Evolutionary conservation across 1,140 invertebrate genomes (phyloP), one percentile per base, ranked within the genome.

Genomic region (Lasioglossum baleicum): DNA sequence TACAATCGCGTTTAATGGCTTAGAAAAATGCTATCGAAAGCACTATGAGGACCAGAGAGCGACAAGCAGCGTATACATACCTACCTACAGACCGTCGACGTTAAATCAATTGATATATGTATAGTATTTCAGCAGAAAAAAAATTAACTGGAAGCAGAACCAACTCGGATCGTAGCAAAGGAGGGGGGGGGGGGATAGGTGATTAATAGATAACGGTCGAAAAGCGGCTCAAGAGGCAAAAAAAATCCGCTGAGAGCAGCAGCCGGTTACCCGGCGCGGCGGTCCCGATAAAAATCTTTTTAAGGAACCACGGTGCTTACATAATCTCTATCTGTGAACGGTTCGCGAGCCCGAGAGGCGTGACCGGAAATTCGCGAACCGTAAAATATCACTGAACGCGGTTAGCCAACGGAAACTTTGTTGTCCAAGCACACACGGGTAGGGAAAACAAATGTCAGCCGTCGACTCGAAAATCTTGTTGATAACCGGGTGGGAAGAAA

Each of bases 361-460:
- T 17, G 53, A 61, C n/a, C 58, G 78, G 72, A 84, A 35, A 81
- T 73, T 81, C 65, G 65, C 65, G 48, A 74, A 77, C 69, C 83
- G 79, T 81, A 56, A 85, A 85, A 77, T 85, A 79, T 77, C 78
- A 75, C 35, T 10, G 26, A 22, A 7, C 63, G 42, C 7, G 17
- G 26, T 11, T 22, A 61, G 22, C 40, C 11, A 26, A 42, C 31
- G 35, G 44, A 75, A 60, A 75, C 20, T 68, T 68, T n/a, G 42
- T 51, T 75, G 20, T 64, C 31, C 5, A 15, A 35, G 22, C 42
- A 15, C 1, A 15, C 1, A 74, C 40, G 44, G n/a, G 17, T 35
- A 69, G 0, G 5, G 5, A 20, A 17, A 42, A 70, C 42, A 75
- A 76, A 77, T 31, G 44, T 60, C 42, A 10, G 10, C 35, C 51